Evolutionary conservation across 2,888 invertebrate genomes (phyloP).

Genomic region (Pomacea canaliculata): DNA sequence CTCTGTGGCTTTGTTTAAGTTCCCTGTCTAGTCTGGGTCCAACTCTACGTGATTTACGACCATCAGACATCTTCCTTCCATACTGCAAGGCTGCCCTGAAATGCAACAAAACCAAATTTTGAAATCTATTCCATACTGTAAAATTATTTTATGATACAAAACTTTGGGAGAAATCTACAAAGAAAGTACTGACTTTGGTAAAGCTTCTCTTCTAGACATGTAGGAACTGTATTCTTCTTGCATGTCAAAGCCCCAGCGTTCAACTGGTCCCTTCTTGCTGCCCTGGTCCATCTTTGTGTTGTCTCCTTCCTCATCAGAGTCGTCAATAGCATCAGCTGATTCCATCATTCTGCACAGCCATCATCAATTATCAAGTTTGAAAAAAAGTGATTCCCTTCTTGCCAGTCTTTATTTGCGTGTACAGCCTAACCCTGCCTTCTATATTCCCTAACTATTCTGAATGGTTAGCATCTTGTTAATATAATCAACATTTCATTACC

Average conservation of each 20-base stretch:
- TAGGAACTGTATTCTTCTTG: conserved; percentile 98
- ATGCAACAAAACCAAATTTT: neutral
- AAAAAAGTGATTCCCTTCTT: too few species aligned
- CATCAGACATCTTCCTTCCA: conserved; percentile 97
- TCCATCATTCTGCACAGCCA: conserved; percentile 64
- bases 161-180: neutral
- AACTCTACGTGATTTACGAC: conserved; percentile 90
- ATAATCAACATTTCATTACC: too few species aligned
- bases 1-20: conserved; percentile 85
- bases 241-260: conserved; percentile 99
- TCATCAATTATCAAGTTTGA: too few species aligned
- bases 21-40: conserved; percentile 81
- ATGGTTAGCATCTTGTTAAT: too few species aligned
- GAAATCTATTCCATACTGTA: too few species aligned
- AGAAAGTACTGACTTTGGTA: conserved; percentile 80
- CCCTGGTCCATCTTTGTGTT: conserved; percentile 99
- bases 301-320: conserved; percentile 98
- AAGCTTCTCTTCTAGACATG: conserved; percentile 97
- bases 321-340: conserved; percentile 89
- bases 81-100: conserved; percentile 94
- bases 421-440: too few species aligned
- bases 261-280: conserved; percentile 94
- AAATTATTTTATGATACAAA: neutral
- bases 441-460: too few species aligned
- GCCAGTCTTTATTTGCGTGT: too few species aligned